Evolutionary conservation across 2,113 vertebrate species (phyloP), one percentile per base, ranked within the genome.

Genomic region (Hyaena hyaena): DNA sequence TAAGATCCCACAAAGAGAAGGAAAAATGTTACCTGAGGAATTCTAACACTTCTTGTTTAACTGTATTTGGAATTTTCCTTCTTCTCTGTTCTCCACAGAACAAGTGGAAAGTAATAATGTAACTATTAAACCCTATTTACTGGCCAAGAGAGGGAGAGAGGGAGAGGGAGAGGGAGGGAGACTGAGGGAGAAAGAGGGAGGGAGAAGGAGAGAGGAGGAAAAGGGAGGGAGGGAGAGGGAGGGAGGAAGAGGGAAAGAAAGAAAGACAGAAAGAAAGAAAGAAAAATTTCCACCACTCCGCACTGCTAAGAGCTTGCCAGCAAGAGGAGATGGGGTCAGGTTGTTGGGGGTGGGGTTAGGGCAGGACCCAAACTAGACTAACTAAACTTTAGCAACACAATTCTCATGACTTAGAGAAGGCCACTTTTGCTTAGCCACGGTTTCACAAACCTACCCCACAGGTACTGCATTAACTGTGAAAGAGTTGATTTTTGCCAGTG

Each of bases 31-130:
- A 76, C 77, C 77, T 61, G 61, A 68, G 33, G 43, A 89, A 69
- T 39, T 58, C 91, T 93, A 50, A 66, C 28, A 77, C 26, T 86
- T 77, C 45, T 68, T 66, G 7, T 86, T 93, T 86, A 71, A 77
- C 81, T 31, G 35, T 43, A 33, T 79, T 58, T 71, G 80, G 69
- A 90, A 96, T 79, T 90, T 83, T 85, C 39, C 26, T 71, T 92
- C 50, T 39, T 66, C 71, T 79, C 71, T 71, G 26, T 71, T 89
- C 43, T 53, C 80, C 11, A n/a, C 26, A 85, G 58, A 73, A 58
- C 19, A 69, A 61, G 71, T 23, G 5, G 81, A 43, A 93, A 69
- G 39, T 63, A 90, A 89, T 89, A 77, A 69, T 10, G 35, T 21
- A 26, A 89, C 50, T 61, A 89, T 55, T 89, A 84, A 77, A 63